phyloP scores from a whole-genome alignment of 2,888 invertebrate genomes.

The Entomobrya multifasciata region DNA sequence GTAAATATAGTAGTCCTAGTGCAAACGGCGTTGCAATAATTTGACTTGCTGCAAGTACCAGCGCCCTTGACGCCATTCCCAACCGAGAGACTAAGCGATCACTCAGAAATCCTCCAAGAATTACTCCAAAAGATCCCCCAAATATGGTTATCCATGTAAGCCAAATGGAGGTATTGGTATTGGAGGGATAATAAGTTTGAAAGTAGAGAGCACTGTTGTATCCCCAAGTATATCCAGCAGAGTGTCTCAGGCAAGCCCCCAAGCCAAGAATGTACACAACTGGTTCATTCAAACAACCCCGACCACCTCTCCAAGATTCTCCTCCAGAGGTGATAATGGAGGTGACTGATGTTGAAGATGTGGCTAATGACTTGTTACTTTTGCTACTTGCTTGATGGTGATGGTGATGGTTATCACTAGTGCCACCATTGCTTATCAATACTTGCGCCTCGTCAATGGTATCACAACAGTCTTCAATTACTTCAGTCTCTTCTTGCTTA shows the following conservation, averaged over 20 bases:
- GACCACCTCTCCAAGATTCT: not conserved
- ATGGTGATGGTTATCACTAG: no score
- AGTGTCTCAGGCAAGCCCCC: slow-evolving; percentile 85
- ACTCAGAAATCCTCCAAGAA: slow-evolving; percentile 86
- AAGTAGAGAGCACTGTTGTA: slow-evolving; percentile 95
- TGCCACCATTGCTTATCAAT: slow-evolving; percentile 51
- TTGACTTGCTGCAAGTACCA: slow-evolving; percentile 89
- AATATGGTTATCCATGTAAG: slow-evolving; percentile 93
- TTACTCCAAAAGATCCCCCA: slow-evolving; percentile 89
- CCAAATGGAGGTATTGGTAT: slow-evolving; percentile 92
- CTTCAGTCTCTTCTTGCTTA: slow-evolving; percentile 42
- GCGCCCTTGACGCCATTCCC: slow-evolving; percentile 90
- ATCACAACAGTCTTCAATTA: slow-evolving; percentile 55
- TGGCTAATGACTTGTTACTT: not conserved
- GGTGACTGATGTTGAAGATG: not conserved
- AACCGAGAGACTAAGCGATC: slow-evolving; percentile 93
- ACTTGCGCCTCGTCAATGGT: slow-evolving; percentile 82
- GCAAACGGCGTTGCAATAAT: slow-evolving; percentile 92
- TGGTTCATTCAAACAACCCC: slow-evolving; percentile 83
- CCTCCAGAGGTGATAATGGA: not conserved
- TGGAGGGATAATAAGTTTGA: slow-evolving; percentile 92
- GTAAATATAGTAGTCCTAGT: slow-evolving; percentile 91
- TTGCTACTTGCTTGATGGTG: no score
- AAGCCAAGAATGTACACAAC: slow-evolving; percentile 89
- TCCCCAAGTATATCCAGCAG: slow-evolving; percentile 94